Conservation (phyloP, 30 jellyfish, hydroid and myxozoan genomes). For the Aurelia sp. region DNA sequence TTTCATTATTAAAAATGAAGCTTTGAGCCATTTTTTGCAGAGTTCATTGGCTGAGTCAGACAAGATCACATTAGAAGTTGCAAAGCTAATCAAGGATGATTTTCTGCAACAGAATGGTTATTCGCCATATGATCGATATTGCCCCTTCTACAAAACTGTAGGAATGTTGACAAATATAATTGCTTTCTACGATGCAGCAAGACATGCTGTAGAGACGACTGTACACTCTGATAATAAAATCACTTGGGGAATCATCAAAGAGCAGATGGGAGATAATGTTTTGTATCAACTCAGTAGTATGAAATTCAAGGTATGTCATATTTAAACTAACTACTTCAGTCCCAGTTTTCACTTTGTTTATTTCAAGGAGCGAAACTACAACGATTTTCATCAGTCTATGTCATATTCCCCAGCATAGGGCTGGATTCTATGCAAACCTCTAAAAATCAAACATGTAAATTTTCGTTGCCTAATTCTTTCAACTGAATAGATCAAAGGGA, state of each 20-base stretch:
- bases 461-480: too few species aligned
- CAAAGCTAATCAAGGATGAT: slow-evolving; percentile 96
- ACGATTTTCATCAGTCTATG: too few species aligned
- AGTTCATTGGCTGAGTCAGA: slow-evolving; percentile 99
- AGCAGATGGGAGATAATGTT: slow-evolving; percentile 97
- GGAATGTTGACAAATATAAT: slow-evolving; percentile 95
- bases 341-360: too few species aligned
- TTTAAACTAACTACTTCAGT: too few species aligned
- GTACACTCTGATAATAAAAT: slow-evolving; percentile 94
- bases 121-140: slow-evolving; percentile 96
- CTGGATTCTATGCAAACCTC: too few species aligned
- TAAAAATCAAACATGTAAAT: too few species aligned
- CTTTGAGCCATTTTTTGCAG: slow-evolving; percentile 15
- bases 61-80: slow-evolving; percentile 99
- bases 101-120: slow-evolving; percentile 99
- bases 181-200: slow-evolving; percentile 96
- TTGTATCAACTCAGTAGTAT: slow-evolving; percentile 93
- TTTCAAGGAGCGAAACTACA: too few species aligned
- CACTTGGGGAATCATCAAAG: slow-evolving; percentile 99
- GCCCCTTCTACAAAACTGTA: slow-evolving; percentile 99
- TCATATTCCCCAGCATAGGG: too few species aligned
- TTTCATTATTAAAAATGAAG: too few species aligned
- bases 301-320: slow-evolving; percentile 94
- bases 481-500: too few species aligned
- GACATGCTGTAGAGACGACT: slow-evolving; percentile 98